phyloP scores from a whole-genome alignment of 1,140 invertebrate genomes.

The Panagrolaimus sp. region DNA sequence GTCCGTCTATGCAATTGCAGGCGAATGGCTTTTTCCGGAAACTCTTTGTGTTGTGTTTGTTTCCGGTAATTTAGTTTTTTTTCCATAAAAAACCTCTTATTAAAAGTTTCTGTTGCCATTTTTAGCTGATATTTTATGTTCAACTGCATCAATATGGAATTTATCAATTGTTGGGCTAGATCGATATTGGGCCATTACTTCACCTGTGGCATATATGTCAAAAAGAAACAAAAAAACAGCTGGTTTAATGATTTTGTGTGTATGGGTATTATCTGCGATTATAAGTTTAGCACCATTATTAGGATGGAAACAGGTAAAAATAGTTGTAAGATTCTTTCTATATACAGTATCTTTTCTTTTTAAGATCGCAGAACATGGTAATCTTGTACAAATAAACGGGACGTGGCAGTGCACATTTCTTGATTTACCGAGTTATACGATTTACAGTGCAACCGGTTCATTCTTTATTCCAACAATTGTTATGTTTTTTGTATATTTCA shows the following conservation, averaged over 20 bases:
- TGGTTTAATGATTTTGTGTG: conserved; percentile 53
- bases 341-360: neutral
- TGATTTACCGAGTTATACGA: conserved; percentile 56
- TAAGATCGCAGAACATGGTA: conserved; percentile 30
- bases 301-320: conserved; percentile 59
- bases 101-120: neutral
- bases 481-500: conserved; percentile 60
- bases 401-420: conserved; percentile 53
- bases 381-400: conserved; percentile 19
- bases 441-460: conserved; percentile 59
- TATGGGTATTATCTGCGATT: conserved; percentile 56
- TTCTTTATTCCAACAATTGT: conserved; percentile 58
- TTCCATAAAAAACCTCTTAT: neutral
- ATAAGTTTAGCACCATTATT: conserved; percentile 56
- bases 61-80: conserved; percentile 38
- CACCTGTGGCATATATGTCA: conserved; percentile 54
- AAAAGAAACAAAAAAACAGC: conserved; percentile 55
- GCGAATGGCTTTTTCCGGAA: conserved; percentile 58
- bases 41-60: conserved; percentile 58
- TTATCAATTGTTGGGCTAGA: conserved; percentile 54
- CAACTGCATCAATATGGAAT: conserved; percentile 58
- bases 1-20: conserved; percentile 57
- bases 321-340: neutral
- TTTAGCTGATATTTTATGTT: conserved; percentile 59
- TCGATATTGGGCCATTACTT: conserved; percentile 58